Evolutionary conservation across 2,888 invertebrate species (phyloP).

Genomic region (Trachelus troglodyta): DNA sequence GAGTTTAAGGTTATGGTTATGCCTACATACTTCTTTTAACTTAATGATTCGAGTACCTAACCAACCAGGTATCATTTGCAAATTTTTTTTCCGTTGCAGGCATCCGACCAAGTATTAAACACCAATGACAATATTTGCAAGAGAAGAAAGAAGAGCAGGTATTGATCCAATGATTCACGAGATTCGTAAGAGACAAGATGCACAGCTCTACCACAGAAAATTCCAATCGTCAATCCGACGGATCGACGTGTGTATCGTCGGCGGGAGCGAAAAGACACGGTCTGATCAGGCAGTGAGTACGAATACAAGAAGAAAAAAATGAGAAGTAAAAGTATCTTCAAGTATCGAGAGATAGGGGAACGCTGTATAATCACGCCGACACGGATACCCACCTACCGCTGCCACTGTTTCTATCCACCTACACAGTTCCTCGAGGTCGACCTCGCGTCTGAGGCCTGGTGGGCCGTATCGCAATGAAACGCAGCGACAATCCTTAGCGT

Average conservation of each 20-base stretch:
- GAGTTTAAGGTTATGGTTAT: conserved; percentile 37
- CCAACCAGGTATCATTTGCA: background rate
- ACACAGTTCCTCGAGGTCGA: conserved; percentile 3
- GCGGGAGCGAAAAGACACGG: background rate
- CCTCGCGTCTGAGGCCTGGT: background rate
- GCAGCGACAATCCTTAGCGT: background rate
- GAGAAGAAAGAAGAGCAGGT: background rate
- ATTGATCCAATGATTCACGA: background rate
- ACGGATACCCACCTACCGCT: conserved; percentile 36
- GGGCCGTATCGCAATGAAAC: background rate
- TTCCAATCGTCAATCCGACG: background rate
- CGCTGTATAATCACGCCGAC: conserved; percentile 46
- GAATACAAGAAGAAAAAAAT: background rate
- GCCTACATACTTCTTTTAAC: conserved; percentile 6
- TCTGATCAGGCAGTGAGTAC: background rate
- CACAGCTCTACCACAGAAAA: background rate
- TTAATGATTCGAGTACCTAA: background rate
- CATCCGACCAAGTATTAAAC: background rate
- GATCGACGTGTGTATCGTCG: background rate
- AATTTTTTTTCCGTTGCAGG: background rate
- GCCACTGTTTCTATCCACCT: conserved; percentile 11
- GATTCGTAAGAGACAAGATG: background rate
- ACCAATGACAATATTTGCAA: background rate
- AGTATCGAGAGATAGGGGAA: conserved; percentile 16
- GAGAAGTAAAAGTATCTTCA: background rate